Conservation (phyloP, 2,888 invertebrate genomes). For the Ptilodon capucinus region DNA sequence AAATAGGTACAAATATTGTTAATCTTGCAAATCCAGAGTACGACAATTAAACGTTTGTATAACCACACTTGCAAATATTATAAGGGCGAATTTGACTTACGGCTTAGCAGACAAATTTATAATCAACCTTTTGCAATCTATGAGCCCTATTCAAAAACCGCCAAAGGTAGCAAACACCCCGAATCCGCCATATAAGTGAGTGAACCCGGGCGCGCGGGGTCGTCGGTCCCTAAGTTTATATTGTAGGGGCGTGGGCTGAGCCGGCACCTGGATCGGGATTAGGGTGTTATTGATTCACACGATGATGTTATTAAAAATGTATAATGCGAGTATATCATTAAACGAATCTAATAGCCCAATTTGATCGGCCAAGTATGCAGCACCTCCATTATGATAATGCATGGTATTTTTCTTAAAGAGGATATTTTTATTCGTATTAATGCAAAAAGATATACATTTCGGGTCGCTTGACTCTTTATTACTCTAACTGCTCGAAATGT, state of each 20-base stretch:
- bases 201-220: constrained; percentile 2
- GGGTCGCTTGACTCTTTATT: too few species aligned
- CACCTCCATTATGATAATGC: neutral
- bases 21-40: too few species aligned
- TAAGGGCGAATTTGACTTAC: too few species aligned
- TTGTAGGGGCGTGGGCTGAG: constrained; percentile 11
- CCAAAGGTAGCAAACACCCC: constrained; percentile 21
- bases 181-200: neutral
- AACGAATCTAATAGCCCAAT: neutral
- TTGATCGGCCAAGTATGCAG: neutral
- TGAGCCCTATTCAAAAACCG: constrained; percentile 4
- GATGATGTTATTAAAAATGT: constrained; percentile 1
- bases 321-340: constrained; percentile 1
- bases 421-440: neutral
- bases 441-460: too few species aligned
- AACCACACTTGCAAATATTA: too few species aligned
- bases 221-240: constrained; percentile 18
- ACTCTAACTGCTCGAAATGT: too few species aligned
- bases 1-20: too few species aligned
- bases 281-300: constrained; percentile 4
- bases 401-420: neutral
- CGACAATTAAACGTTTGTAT: too few species aligned
- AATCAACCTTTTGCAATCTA: neutral
- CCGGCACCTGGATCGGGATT: constrained; percentile 32
- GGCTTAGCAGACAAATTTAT: neutral